Evolutionary conservation across 2,113 vertebrate genomes (phyloP), one percentile per base, ranked within the genome.

Genomic region (Eublepharis macularius): DNA sequence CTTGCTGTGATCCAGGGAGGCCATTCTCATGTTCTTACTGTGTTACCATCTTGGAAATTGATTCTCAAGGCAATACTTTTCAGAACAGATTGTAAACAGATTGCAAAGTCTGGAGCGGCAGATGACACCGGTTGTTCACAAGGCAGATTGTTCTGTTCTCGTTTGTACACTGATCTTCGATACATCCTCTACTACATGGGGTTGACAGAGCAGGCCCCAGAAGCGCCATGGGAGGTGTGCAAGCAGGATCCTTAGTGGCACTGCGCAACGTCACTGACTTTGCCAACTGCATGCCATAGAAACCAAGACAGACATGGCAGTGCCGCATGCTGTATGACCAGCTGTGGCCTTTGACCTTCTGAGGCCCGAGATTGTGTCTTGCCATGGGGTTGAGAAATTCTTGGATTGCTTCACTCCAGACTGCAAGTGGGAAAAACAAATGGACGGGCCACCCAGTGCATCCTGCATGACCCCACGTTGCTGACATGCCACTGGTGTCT

Each of bases 101-200:
- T 60, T 78, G 76, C 17, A 78, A 57, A 60, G 34, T 60, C n/a
- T 0, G 36, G 85, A 87, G 82, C 75, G 76, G 91, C 85, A 86
- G 83, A 76, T 5, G 81, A 84, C 60, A 60, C 0, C 9, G 3
- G 19, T 26, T 32, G 84, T 80, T 75, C 63, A 72, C 32, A 0
- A 84, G 87, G 72, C 69, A 76, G 81, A 79, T 73, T 76, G 82
- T 14, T 90, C 82, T 11, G 69, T 65, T 74, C 2, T 0, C 26
- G 19, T 63, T 63, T 63, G 60, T 63, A 63, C 60, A 26, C 73
- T 12, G 43, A 60, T 13, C 54, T 1, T 54, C 17, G 5, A 1
- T 4, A 77, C 2, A 0, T 76, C 36, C 82, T 43, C 49, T 41
- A 2, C 49, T 41, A 2, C 83, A 14, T 39, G 2, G 0, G 74